Evolutionary conservation across 1,140 invertebrate genomes (phyloP).

Genomic region (Eufriesea mexicana): DNA sequence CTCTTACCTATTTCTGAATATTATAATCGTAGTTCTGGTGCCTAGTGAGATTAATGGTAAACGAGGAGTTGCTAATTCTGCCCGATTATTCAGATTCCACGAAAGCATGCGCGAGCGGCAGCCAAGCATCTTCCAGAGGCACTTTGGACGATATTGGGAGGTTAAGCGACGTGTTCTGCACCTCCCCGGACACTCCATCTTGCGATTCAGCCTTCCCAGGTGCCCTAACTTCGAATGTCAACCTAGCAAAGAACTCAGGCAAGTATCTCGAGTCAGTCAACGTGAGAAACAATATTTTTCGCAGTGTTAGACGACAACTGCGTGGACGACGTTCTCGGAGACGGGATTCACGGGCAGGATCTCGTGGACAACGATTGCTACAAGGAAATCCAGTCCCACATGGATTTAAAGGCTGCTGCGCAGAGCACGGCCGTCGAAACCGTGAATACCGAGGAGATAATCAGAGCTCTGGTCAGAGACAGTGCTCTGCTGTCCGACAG

Average conservation of each 20-base stretch:
- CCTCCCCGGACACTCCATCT: conserved; percentile 80
- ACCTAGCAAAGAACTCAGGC: neutral
- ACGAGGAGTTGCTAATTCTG: too few species aligned
- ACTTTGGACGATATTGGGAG: conserved; percentile 71
- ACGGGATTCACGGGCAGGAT: conserved; percentile 80
- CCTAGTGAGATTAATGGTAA: too few species aligned
- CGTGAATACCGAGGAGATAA: conserved; percentile 76
- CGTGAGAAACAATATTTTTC: neutral
- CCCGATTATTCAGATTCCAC: conserved; percentile 56
- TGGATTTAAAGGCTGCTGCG: conserved; percentile 70
- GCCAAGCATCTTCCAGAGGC: conserved; percentile 69
- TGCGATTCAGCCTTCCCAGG: conserved; percentile 79
- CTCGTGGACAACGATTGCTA: conserved; percentile 80
- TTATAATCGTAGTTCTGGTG: too few species aligned
- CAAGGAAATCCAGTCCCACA: conserved; percentile 76
- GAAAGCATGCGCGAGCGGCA: conserved; percentile 66
- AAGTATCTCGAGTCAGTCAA: too few species aligned
- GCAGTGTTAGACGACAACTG: conserved; percentile 79
- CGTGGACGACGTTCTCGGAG: conserved; percentile 81
- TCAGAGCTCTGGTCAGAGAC: conserved; percentile 82
- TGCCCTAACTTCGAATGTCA: conserved; percentile 31
- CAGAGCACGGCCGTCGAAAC: conserved; percentile 63
- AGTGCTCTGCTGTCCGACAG: conserved; percentile 83
- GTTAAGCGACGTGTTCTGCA: conserved; percentile 73
- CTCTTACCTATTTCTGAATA: too few species aligned